Conservation (phyloP, 2,113 vertebrate species). For the Otolemur garnettii region DNA sequence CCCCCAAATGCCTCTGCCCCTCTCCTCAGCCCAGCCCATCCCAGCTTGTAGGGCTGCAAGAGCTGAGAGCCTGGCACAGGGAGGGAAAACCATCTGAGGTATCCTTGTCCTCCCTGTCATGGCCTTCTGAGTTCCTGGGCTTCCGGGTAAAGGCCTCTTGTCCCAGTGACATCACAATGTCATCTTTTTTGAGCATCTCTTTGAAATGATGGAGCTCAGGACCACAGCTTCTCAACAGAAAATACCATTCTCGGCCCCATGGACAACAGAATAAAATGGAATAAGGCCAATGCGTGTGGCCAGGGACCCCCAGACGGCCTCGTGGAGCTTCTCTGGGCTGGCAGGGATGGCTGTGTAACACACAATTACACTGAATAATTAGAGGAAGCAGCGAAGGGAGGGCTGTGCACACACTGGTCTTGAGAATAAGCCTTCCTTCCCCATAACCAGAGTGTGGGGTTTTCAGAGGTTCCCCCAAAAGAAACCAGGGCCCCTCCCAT, state of each 20-base stretch:
- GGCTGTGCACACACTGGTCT: neutral
- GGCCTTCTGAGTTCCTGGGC: neutral
- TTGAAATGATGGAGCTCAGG: neutral
- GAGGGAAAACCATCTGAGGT: neutral
- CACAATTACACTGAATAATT: neutral
- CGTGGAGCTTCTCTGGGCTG: rapidly evolving
- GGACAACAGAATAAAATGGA: neutral
- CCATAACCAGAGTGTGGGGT: neutral
- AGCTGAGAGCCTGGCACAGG: no score
- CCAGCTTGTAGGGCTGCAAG: neutral
- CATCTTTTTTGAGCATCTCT: neutral
- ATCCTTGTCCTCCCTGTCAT: neutral
- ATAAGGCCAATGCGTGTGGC: rapidly evolving
- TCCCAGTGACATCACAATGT: neutral
- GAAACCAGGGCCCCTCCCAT: neutral
- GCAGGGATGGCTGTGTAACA: no score
- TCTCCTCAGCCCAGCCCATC: neutral
- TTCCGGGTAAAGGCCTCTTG: neutral
- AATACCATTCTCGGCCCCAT: neutral
- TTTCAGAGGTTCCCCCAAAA: neutral
- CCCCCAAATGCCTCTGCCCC: neutral
- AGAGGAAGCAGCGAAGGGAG: neutral
- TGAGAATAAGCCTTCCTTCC: neutral
- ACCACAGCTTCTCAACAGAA: neutral
- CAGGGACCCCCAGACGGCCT: neutral